Evolutionary conservation across 2,113 vertebrate genomes (phyloP).

Genomic region (Pavo muticus): DNA sequence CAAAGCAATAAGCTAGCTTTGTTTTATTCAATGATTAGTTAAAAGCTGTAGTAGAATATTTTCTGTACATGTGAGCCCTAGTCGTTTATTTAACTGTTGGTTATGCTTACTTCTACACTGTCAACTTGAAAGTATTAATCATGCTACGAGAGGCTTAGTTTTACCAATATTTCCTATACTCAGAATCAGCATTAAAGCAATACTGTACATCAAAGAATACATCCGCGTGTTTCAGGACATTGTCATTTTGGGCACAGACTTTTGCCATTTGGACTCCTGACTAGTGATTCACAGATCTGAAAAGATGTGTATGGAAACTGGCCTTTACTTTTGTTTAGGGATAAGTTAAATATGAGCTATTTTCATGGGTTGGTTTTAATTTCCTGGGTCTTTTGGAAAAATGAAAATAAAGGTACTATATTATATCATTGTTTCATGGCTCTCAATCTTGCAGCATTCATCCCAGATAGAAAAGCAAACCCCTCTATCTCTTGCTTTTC

Average conservation of each 20-base stretch:
- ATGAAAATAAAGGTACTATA: not conserved
- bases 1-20: conserved; percentile 60
- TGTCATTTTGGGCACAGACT: not conserved
- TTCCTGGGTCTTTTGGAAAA: not conserved
- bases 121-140: conserved; percentile 35
- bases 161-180: not conserved
- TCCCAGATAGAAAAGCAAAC: not conserved
- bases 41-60: conserved; percentile 49
- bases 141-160: conserved; percentile 1
- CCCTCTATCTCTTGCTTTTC: not conserved
- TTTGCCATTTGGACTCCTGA: not conserved
- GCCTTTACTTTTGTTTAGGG: not conserved
- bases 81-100: conserved; percentile 43
- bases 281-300: not conserved
- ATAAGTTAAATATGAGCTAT: not conserved
- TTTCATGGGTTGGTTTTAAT: not conserved
- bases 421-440: not conserved
- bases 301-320: not conserved
- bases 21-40: conserved; percentile 70
- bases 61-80: not conserved
- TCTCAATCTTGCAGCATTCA: not conserved
- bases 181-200: not conserved
- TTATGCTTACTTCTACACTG: conserved; percentile 7
- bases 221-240: not conserved
- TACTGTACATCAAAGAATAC: not conserved